Conservation (phyloP, 2,888 invertebrate species). For the Podabrus alpinus region DNA sequence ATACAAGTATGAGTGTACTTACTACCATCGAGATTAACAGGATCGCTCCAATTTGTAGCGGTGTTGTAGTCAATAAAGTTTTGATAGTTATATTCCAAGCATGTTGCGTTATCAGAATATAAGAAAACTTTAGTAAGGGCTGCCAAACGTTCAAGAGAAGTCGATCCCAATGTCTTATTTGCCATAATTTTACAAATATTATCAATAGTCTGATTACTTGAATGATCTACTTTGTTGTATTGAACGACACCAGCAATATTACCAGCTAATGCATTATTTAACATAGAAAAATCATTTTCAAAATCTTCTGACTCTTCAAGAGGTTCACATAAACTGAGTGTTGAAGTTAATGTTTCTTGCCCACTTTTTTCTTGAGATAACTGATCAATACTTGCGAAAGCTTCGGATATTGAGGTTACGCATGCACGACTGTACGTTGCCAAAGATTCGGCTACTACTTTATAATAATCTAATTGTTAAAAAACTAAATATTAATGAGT, state of each 20-base stretch:
- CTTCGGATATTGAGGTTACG: not conserved
- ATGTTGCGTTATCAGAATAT: not conserved
- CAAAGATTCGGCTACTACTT: not conserved
- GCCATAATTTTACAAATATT: not conserved
- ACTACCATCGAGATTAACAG: not conserved
- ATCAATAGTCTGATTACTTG: not conserved
- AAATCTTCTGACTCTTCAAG: not conserved
- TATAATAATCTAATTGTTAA: not conserved
- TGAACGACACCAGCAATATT: not conserved
- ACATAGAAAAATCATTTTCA: not conserved
- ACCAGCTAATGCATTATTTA: not conserved
- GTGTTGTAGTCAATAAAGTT: not conserved
- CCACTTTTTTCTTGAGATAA: not conserved
- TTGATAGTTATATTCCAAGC: not conserved
- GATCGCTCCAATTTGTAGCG: not conserved
- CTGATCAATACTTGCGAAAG: not conserved
- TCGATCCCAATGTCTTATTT: not conserved
- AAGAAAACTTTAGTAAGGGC: not conserved
- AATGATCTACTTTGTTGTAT: not conserved
- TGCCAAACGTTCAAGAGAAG: not conserved
- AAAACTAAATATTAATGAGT: not conserved
- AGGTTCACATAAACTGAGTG: not conserved
- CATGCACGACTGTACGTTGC: not conserved
- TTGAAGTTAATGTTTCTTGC: not conserved
- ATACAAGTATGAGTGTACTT: too few relatives aligned